phyloP scores from a whole-genome alignment of 2,113 vertebrate genomes.

The Pseudonaja textilis region DNA sequence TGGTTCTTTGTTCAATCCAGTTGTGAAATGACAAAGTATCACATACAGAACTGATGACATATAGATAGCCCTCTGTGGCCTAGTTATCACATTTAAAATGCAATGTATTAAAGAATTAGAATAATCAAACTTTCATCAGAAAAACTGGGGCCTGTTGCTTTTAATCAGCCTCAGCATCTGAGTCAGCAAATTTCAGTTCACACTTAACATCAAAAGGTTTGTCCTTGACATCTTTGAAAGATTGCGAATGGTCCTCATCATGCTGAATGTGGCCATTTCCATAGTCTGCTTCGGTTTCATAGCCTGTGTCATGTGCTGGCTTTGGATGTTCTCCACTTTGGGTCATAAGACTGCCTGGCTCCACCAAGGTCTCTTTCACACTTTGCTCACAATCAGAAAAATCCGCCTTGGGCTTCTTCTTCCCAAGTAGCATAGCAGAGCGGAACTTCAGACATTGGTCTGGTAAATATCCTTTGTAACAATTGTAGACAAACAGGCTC shows the following conservation, averaged over 20 bases:
- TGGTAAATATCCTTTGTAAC: slow-evolving; percentile 93
- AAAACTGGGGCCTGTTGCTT: accelerated
- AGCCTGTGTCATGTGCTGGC: slow-evolving; percentile 85
- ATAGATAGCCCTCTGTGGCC: slow-evolving; percentile 27
- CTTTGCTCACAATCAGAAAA: slow-evolving; percentile 87
- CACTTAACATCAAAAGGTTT: slow-evolving; percentile 91
- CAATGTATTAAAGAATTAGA: slow-evolving; percentile 1
- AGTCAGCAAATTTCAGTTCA: slow-evolving; percentile 87
- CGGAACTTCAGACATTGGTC: slow-evolving; percentile 86
- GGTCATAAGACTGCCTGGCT: slow-evolving; percentile 75
- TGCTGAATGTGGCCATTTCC: slow-evolving; percentile 79
- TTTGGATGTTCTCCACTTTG: slow-evolving; percentile 81
- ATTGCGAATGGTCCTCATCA: slow-evolving; percentile 62
- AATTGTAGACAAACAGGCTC: slow-evolving; percentile 86
- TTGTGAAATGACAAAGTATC: slow-evolving; percentile 39
- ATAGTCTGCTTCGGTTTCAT: slow-evolving; percentile 89
- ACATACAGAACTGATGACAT: slow-evolving; percentile 30
- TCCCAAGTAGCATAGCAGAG: slow-evolving; percentile 77
- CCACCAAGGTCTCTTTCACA: slow-evolving; percentile 79
- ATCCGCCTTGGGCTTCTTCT: slow-evolving; percentile 79
- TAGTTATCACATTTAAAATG: slow-evolving; percentile 16
- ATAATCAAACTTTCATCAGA: slow-evolving; percentile 6
- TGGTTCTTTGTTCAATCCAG: slow-evolving; percentile 33
- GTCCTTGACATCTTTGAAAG: slow-evolving; percentile 65
- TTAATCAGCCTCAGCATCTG: slow-evolving; percentile 78